A percentile compares a stretch with the other conserved stretches of the same genome.
Conservation (phyloP, 2,113 vertebrate genomes). For the Aldabrachelys gigantea region DNA sequence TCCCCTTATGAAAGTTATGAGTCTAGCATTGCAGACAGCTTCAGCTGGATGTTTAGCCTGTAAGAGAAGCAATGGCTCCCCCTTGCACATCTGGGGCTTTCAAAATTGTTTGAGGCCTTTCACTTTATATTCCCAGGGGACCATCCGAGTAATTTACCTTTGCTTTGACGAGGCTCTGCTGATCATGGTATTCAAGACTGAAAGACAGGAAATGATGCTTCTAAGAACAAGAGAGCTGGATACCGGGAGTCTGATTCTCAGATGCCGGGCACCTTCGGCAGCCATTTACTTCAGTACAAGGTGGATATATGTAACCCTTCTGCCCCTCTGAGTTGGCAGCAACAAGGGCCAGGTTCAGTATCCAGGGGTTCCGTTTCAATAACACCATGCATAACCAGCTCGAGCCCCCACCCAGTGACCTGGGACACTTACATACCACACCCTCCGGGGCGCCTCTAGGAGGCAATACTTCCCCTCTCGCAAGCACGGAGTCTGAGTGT, state of each 20-base stretch:
- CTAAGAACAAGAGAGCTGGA: not conserved
- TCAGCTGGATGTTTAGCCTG: not conserved
- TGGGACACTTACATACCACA: too few relatives aligned
- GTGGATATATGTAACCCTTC: too few relatives aligned
- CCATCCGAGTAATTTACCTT: not conserved
- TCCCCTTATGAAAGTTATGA: not conserved
- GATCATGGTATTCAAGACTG: not conserved
- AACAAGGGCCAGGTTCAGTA: too few relatives aligned
- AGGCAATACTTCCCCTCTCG: too few relatives aligned
- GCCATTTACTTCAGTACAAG: not conserved
- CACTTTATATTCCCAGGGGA: not conserved
- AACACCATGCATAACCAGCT: too few relatives aligned
- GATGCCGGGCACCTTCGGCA: not conserved
- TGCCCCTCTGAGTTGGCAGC: too few relatives aligned
- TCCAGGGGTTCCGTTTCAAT: too few relatives aligned
- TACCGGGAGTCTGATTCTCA: not conserved
- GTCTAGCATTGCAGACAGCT: not conserved
- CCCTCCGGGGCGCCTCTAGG: too few relatives aligned
- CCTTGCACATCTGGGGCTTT: not conserved
- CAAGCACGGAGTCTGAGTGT: too few relatives aligned
- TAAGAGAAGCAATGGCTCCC: not conserved
- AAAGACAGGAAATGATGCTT: not conserved
- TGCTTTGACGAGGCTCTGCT: not conserved
- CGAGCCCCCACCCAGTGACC: too few relatives aligned
- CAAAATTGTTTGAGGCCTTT: not conserved